Conservation (phyloP, 2,888 invertebrate genomes). For the Zygothrica quintamaculata region DNA sequence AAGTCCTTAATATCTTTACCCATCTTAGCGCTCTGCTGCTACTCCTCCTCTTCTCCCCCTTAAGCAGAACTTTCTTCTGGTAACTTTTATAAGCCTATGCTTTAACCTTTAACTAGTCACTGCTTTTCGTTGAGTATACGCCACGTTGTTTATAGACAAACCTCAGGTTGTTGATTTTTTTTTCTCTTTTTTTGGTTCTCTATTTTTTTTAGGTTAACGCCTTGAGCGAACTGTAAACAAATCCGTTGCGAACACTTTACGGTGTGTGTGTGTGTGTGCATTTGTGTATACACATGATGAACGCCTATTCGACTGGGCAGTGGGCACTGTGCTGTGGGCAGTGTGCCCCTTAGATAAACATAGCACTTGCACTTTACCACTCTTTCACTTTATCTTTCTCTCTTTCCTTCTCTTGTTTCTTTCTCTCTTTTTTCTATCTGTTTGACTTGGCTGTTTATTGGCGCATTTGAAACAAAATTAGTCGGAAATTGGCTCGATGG, state of each 20-base stretch:
- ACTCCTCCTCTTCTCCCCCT: no score
- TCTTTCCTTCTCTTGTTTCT: background rate
- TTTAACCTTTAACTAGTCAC: slow-evolving; percentile 9
- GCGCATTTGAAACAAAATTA: slow-evolving; percentile 28
- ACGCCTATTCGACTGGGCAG: background rate
- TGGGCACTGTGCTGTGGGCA: no score
- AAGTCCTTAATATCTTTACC: slow-evolving; percentile 9
- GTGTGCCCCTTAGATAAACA: background rate
- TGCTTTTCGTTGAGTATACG: background rate
- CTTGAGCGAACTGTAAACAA: slow-evolving; percentile 45
- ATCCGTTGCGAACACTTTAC: slow-evolving; percentile 10
- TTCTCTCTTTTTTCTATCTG: background rate
- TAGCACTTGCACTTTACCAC: background rate
- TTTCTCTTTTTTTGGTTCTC: no score
- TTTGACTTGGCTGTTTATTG: slow-evolving; percentile 17
- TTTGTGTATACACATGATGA: slow-evolving; percentile 1
- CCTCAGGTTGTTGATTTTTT: no score
- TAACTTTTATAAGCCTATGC: no score
- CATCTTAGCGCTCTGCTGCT: no score
- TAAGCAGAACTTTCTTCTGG: no score
- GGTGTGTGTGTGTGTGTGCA: background rate
- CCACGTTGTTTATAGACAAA: slow-evolving; percentile 29
- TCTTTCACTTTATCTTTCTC: background rate
- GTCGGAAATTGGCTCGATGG: slow-evolving; percentile 31
- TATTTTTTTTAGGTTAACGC: slow-evolving; percentile 41